phyloP scores from a whole-genome alignment of 2,113 vertebrate species.

The Sylvilagus bachmani region DNA sequence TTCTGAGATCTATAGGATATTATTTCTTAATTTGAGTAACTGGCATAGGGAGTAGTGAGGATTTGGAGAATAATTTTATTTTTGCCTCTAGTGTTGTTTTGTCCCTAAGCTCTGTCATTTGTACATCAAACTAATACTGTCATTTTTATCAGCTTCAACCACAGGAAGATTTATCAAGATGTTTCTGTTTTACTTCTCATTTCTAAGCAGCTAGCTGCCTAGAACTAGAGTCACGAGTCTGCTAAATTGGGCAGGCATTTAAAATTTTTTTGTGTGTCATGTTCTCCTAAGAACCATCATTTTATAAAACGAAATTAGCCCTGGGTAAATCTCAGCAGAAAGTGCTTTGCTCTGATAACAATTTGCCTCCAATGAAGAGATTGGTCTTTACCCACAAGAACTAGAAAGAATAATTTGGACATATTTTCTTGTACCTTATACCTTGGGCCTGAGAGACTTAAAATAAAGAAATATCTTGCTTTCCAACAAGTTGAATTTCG shows the following conservation, averaged over 20 bases:
- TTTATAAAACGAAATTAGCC: constrained; percentile 69
- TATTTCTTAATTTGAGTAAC: not conserved
- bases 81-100: constrained; percentile 43
- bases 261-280: constrained; percentile 42
- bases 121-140: constrained; percentile 30
- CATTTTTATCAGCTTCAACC: constrained; percentile 62
- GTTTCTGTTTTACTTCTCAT: constrained; percentile 65
- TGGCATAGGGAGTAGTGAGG: not conserved
- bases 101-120: constrained; percentile 53
- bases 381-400: constrained; percentile 45
- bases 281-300: constrained; percentile 50
- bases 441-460: constrained; percentile 60
- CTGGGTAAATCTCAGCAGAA: constrained; percentile 60
- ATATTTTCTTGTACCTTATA: constrained; percentile 55
- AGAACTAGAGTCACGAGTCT: constrained; percentile 54
- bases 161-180: constrained; percentile 65
- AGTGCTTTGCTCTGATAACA: constrained; percentile 56
- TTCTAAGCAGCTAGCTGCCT: constrained; percentile 74
- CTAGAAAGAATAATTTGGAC: constrained; percentile 64
- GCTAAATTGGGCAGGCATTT: constrained; percentile 68
- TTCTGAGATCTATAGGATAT: not conserved
- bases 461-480: constrained; percentile 70
- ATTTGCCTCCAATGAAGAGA: constrained; percentile 23
- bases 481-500: constrained; percentile 73
- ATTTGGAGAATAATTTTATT: constrained; percentile 62